Conservation (phyloP, 2,797 vertebrate species). For the Agapornis canus region DNA sequence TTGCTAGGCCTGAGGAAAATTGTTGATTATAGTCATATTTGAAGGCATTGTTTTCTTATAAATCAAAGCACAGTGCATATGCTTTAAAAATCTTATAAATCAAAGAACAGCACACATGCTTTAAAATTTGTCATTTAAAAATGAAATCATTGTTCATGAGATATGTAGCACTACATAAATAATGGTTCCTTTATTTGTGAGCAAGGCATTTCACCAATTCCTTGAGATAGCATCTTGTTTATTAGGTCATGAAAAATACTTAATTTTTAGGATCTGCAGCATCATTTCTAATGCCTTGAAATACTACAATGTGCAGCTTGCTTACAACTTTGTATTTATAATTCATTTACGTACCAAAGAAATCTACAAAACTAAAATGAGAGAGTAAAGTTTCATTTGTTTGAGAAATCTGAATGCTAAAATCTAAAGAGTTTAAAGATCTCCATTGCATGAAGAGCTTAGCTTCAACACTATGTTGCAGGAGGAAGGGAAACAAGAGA, state of each 20-base stretch:
- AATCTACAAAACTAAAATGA: neutral
- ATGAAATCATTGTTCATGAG: neutral
- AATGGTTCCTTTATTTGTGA: neutral
- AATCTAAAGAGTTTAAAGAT: neutral
- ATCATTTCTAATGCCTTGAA: neutral
- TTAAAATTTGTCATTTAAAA: constrained; percentile 35
- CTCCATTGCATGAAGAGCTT: neutral
- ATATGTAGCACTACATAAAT: neutral
- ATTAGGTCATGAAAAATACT: neutral
- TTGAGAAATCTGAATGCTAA: neutral
- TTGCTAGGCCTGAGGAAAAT: neutral
- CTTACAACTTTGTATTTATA: neutral
- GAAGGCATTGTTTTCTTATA: neutral
- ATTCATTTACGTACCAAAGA: neutral
- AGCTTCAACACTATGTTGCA: neutral
- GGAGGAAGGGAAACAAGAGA: neutral
- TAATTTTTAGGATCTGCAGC: neutral
- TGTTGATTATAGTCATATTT: neutral
- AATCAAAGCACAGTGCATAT: neutral
- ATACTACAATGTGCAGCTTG: neutral
- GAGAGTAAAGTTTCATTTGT: neutral
- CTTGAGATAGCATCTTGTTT: neutral
- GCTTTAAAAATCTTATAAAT: constrained; percentile 35
- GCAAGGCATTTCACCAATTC: neutral
- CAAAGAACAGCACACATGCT: neutral